Evolutionary conservation across 2,113 vertebrate genomes (phyloP).

Genomic region (Scopus umbretta): DNA sequence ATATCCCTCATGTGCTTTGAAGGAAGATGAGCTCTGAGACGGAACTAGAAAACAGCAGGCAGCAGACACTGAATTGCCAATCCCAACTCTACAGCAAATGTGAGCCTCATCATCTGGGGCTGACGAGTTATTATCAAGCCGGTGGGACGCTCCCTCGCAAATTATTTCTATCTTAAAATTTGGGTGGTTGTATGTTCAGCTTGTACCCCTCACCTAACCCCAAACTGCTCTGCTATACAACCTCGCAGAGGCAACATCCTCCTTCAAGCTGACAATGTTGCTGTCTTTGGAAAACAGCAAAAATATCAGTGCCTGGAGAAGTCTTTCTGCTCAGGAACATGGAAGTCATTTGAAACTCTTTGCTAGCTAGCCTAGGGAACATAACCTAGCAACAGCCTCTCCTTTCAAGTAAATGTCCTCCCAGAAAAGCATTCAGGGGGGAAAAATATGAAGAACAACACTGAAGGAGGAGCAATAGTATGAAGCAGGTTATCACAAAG

Average conservation of each 20-base stretch:
- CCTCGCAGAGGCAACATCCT: not conserved
- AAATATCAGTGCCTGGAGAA: not conserved
- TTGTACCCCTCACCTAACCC: not conserved
- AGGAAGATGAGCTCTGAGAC: not conserved
- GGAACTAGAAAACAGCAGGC: not conserved
- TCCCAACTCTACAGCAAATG: accelerated
- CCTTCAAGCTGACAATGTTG: not conserved
- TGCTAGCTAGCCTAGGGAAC: not conserved
- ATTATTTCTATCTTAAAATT: not conserved
- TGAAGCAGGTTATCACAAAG: not conserved
- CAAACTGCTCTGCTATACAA: not conserved
- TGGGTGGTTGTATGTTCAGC: not conserved
- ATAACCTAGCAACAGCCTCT: not conserved
- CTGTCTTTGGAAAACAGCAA: not conserved
- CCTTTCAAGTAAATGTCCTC: not conserved
- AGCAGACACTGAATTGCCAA: not conserved
- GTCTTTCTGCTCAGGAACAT: not conserved
- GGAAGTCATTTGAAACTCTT: not conserved
- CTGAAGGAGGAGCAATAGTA: not conserved
- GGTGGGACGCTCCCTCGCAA: not conserved
- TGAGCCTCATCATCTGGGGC: not conserved
- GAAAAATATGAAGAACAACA: not conserved
- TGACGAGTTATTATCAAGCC: not conserved
- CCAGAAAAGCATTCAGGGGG: not conserved
- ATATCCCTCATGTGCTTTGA: not conserved